Conservation (phyloP, 2,888 invertebrate species). For the Drosophila paramelanica region DNA sequence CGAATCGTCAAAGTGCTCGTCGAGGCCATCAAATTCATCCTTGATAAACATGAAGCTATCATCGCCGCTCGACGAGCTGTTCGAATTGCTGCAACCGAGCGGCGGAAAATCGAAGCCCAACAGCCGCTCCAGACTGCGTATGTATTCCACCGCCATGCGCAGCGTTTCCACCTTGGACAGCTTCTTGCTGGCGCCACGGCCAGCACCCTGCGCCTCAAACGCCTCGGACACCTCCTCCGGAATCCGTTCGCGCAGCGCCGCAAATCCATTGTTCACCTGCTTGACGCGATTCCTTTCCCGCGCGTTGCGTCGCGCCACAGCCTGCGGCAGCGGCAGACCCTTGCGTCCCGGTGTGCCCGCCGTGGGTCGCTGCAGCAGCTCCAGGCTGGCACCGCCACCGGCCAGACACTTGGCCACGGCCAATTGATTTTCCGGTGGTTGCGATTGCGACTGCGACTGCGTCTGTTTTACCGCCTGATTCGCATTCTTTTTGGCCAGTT, state of each 20-base stretch:
- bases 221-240: slow-evolving; percentile 92
- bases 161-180: slow-evolving; percentile 95
- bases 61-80: slow-evolving; percentile 76
- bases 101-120: slow-evolving; percentile 87
- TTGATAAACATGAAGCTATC: slow-evolving; percentile 82
- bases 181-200: slow-evolving; percentile 89
- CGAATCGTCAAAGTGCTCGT: slow-evolving; percentile 80
- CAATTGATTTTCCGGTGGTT: not conserved
- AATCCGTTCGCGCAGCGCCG: slow-evolving; percentile 93
- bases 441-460: not conserved
- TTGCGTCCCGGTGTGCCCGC: slow-evolving; percentile 81
- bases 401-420: too few relatives aligned
- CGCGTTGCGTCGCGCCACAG: slow-evolving; percentile 95
- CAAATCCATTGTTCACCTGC: slow-evolving; percentile 96
- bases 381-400: not conserved
- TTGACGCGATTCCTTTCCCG: slow-evolving; percentile 96
- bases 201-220: slow-evolving; percentile 87
- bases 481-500: slow-evolving; percentile 40
- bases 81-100: slow-evolving; percentile 46
- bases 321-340: slow-evolving; percentile 89
- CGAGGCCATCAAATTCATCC: slow-evolving; percentile 81
- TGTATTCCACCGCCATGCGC: slow-evolving; percentile 96
- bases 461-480: slow-evolving; percentile 4
- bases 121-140: slow-evolving; percentile 91
- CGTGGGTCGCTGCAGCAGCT: slow-evolving; percentile 26